Conservation (phyloP, 2,113 vertebrate species). For the Cisticola juncidis region DNA sequence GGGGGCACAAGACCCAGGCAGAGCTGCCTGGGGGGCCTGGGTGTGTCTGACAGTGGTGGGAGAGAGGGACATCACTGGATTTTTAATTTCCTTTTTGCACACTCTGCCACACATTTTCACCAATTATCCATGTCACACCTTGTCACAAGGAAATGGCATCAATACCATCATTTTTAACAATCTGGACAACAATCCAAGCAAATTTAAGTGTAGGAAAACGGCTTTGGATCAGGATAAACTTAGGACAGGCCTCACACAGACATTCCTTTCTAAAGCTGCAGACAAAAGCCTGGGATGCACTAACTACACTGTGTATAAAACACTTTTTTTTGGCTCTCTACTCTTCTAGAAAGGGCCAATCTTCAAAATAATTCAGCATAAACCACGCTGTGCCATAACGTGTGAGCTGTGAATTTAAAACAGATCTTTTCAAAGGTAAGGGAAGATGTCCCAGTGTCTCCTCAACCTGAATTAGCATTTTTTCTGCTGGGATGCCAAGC, state of each 20-base stretch:
- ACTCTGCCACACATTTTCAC: neutral
- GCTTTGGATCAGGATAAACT: neutral
- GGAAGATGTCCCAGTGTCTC: neutral
- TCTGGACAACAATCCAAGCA: neutral
- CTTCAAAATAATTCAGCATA: neutral
- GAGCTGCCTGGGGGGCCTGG: neutral
- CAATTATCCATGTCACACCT: neutral
- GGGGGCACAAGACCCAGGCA: neutral
- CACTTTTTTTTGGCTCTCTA: neutral
- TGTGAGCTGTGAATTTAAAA: neutral
- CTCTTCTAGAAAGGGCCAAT: neutral
- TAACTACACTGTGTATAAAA: neutral
- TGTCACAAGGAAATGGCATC: neutral
- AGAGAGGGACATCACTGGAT: neutral
- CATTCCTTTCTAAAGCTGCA: neutral
- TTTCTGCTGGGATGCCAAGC: neutral
- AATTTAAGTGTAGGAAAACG: neutral
- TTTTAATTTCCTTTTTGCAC: neutral
- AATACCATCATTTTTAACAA: neutral
- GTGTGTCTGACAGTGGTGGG: neutral
- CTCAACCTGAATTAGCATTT: neutral
- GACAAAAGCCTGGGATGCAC: neutral
- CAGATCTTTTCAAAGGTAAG: neutral
- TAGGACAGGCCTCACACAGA: neutral
- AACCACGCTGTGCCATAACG: neutral